Conservation (phyloP, 2,113 vertebrate genomes). For the Asarcornis scutulata region DNA sequence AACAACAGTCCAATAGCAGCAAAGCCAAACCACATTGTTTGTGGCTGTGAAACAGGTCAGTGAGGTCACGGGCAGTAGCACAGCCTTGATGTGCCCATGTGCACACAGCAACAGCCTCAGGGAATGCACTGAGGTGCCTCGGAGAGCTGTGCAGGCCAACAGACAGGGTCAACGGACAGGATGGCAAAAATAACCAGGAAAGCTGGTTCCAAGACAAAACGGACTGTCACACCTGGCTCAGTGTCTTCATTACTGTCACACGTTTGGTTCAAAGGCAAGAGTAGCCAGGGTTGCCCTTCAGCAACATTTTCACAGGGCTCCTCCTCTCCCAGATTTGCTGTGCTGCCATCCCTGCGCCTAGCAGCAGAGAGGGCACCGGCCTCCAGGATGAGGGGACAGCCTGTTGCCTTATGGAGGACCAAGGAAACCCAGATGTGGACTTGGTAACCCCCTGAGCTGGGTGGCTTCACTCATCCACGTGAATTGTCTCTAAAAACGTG, state of each 20-base stretch:
- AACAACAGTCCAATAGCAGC: fast-evolving
- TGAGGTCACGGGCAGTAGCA: background rate
- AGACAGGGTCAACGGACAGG: too few species aligned
- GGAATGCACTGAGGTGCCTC: background rate
- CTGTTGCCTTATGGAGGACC: too few species aligned
- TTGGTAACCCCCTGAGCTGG: too few species aligned
- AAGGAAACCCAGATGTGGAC: too few species aligned
- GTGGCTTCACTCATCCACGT: too few species aligned
- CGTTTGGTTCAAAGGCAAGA: background rate
- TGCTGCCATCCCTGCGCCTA: too few species aligned
- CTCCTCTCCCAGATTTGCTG: background rate
- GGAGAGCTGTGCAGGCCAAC: background rate
- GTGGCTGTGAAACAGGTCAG: background rate
- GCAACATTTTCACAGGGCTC: background rate
- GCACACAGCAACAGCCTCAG: fast-evolving
- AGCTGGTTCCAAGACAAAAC: background rate
- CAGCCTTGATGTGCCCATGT: fast-evolving
- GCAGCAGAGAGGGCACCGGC: too few species aligned
- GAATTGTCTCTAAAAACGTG: too few species aligned
- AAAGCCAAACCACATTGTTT: background rate
- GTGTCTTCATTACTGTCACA: background rate
- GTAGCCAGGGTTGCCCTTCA: background rate
- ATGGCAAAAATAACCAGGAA: background rate
- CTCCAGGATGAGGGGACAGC: too few species aligned
- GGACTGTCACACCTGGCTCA: too few species aligned